Conservation (phyloP, 2,797 vertebrate species). For the Spinus pinus region DNA sequence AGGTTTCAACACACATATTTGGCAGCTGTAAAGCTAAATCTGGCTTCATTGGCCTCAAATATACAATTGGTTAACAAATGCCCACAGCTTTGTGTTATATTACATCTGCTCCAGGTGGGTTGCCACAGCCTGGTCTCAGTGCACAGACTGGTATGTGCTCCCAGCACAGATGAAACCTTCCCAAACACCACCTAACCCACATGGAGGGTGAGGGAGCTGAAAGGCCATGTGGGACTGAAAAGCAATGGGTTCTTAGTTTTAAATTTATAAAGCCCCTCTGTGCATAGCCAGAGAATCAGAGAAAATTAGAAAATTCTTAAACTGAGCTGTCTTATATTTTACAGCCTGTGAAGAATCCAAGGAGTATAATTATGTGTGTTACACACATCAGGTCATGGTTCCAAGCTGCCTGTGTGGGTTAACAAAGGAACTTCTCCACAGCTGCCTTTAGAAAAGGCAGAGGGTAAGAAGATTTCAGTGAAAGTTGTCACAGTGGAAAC, state of each 20-base stretch:
- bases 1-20: not conserved
- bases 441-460: not conserved
- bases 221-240: not conserved
- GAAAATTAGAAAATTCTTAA: not conserved
- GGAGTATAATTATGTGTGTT: not conserved
- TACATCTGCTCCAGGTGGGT: not conserved
- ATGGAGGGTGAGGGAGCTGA: rapidly evolving
- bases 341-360: not conserved
- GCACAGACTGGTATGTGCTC: not conserved
- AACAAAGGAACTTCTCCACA: not conserved
- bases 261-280: not conserved
- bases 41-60: not conserved
- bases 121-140: not conserved
- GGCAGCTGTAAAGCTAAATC: not conserved
- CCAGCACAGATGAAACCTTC: not conserved
- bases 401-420: not conserved
- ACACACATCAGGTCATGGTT: not conserved
- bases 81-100: not conserved
- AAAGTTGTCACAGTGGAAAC: not conserved
- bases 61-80: not conserved
- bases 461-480: not conserved
- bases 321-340: not conserved
- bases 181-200: not conserved
- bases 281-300: not conserved
- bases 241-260: not conserved